phyloP scores from a whole-genome alignment of 2,113 vertebrate species.

The Mystacornis crossleyi region DNA sequence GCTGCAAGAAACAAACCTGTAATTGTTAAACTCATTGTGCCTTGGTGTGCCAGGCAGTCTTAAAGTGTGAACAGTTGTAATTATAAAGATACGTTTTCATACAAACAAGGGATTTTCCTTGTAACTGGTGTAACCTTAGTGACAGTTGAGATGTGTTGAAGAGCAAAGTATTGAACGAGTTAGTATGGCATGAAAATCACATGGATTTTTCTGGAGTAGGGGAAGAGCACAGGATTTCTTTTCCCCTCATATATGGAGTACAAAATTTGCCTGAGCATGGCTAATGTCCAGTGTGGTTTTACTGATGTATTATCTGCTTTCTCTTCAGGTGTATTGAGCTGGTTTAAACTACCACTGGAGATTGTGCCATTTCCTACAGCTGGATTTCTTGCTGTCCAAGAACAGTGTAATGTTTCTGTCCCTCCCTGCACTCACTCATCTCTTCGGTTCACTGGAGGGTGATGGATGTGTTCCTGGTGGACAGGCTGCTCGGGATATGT shows the following conservation, averaged over 20 bases:
- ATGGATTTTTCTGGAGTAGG: background rate
- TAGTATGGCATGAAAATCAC: background rate
- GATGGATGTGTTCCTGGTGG: background rate
- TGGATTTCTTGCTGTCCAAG: background rate
- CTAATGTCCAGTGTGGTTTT: background rate
- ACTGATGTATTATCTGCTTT: background rate
- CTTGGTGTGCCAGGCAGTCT: background rate
- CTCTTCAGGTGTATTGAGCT: background rate
- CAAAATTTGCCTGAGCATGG: background rate
- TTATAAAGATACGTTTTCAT: background rate
- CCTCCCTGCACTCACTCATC: background rate
- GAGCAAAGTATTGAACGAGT: background rate
- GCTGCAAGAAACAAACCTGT: background rate
- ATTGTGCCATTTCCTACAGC: background rate
- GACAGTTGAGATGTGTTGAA: background rate
- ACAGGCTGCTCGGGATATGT: background rate
- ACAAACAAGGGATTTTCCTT: background rate
- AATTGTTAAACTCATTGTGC: background rate
- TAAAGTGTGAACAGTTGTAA: background rate
- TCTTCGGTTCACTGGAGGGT: background rate
- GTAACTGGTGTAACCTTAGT: background rate
- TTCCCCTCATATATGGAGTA: background rate
- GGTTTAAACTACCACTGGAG: background rate
- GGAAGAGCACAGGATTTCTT: background rate
- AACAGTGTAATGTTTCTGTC: background rate